Conservation (phyloP, 2,888 invertebrate genomes). For the Protodeltote pygarga region DNA sequence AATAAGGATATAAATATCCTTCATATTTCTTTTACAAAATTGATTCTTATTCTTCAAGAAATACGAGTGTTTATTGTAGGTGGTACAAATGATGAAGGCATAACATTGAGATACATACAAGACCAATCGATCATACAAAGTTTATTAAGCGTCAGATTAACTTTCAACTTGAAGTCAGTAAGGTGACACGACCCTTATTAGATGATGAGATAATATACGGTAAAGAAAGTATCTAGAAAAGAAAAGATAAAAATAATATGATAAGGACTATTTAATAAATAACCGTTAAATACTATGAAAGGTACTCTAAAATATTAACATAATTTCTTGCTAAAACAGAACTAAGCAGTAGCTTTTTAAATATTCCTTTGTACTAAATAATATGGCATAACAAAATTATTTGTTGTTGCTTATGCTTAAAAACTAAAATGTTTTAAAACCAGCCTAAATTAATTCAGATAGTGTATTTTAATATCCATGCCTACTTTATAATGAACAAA, state of each 20-base stretch:
- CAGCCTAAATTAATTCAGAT: no score
- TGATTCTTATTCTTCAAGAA: constrained; percentile 42
- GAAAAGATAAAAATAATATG: constrained; percentile 16
- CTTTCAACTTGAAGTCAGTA: constrained; percentile 68
- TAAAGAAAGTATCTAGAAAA: constrained; percentile 20
- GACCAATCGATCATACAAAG: constrained; percentile 74
- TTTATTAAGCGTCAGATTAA: constrained; percentile 77
- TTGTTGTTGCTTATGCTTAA: no score
- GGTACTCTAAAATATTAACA: no score
- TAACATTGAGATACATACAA: constrained; percentile 43
- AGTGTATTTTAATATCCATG: no score
- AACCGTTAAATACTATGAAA: not conserved
- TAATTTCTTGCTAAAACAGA: no score
- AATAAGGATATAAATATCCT: constrained; percentile 4
- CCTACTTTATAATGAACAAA: no score
- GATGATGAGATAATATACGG: constrained; percentile 38
- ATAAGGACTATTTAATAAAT: constrained; percentile 1
- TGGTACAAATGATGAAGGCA: constrained; percentile 6
- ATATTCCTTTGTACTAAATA: no score
- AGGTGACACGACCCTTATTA: constrained; percentile 68
- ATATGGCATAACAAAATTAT: no score
- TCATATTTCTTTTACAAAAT: constrained; percentile 15
- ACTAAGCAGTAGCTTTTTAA: no score
- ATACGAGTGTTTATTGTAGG: constrained; percentile 27
- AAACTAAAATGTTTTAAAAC: no score